Evolutionary conservation across 2,113 vertebrate species (phyloP), one percentile per base, ranked within the genome.

Genomic region (Gopherus flavomarginatus): DNA sequence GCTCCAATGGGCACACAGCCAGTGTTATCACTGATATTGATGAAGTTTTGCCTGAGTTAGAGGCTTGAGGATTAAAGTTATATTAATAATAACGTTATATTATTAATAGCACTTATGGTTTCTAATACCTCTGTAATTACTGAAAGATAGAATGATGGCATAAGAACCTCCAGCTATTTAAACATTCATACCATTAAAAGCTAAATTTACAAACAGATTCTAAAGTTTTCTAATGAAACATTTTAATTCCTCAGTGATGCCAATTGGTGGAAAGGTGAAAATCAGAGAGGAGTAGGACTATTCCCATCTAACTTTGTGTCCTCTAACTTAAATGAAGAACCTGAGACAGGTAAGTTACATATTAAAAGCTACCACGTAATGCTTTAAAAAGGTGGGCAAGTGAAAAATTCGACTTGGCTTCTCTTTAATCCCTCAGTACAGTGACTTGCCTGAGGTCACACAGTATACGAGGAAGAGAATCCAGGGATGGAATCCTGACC

Each of bases 251-350:
- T 94, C 96, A 99, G 99, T 85, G 99, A 99, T 94, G 98, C 99
- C 95, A 99, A 99, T 83, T 99, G 99, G 99, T 99, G 99, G 99
- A 99, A 99, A 96, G 99, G 99, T 94, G 99, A 99, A 98, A 99
- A 99, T 96, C 99, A 99, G 92, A 98, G 99, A 98, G 99, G 99
- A 95, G 95, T 99, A 13, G 99, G 99, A 14, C 98, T 99, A 44
- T 99, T 99, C 90, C 99, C 99, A 3, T 99, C 99, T 57, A 99
- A 99, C 97, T 99, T 99, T 91, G 99, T 99, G 91, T 99, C 99
- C 72, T 98, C 98, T 89, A 99, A 99, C 94, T 97, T 99, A 97
- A 99, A 95, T 21, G 97, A 98, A 57, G 99, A 99, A 52, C 98
- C 98, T 0, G 99, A 99, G 93, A 94, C 98, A 97, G 99, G 99